Conservation (phyloP, 2,888 invertebrate genomes). For the Archips xylosteana region DNA sequence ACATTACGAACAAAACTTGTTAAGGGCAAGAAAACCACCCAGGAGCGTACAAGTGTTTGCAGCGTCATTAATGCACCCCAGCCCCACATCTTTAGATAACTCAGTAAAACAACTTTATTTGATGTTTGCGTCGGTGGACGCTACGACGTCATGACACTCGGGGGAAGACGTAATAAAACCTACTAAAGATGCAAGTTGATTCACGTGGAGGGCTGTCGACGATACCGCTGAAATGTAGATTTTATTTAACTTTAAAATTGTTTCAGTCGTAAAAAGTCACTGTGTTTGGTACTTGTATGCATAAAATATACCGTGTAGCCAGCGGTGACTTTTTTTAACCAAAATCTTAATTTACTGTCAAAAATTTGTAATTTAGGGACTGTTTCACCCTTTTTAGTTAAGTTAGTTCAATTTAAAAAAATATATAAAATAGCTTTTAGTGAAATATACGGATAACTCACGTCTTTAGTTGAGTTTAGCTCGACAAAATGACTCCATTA, state of each 20-base stretch:
- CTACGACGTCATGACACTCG: conserved; percentile 62
- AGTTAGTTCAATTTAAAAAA: too few relatives aligned
- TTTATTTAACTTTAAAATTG: conserved; percentile 43
- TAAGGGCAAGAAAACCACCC: conserved; percentile 58
- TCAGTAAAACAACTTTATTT: conserved; percentile 85
- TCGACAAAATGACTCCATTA: too few relatives aligned
- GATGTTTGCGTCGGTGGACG: conserved; percentile 75
- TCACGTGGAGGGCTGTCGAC: conserved; percentile 30
- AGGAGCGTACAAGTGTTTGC: conserved; percentile 61
- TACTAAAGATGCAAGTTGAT: conserved; percentile 54
- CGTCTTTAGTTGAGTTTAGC: too few relatives aligned
- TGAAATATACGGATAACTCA: too few relatives aligned
- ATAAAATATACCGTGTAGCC: conserved; percentile 27
- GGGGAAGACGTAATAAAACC: conserved; percentile 65
- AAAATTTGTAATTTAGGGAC: neutral
- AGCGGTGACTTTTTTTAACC: conserved; percentile 2
- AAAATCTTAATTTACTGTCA: neutral
- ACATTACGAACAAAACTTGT: conserved; percentile 67
- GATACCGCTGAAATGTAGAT: conserved; percentile 37
- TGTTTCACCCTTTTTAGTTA: too few relatives aligned
- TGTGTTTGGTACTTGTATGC: conserved; percentile 22
- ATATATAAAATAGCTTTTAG: too few relatives aligned
- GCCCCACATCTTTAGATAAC: conserved; percentile 73
- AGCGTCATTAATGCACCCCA: conserved; percentile 81
- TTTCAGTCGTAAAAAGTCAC: conserved; percentile 36